These are phyloP conservation scores for Spilarctia lutea DNA, from an alignment of 2,888 invertebrate genomes.

Conservation along the genomic window DNA sequence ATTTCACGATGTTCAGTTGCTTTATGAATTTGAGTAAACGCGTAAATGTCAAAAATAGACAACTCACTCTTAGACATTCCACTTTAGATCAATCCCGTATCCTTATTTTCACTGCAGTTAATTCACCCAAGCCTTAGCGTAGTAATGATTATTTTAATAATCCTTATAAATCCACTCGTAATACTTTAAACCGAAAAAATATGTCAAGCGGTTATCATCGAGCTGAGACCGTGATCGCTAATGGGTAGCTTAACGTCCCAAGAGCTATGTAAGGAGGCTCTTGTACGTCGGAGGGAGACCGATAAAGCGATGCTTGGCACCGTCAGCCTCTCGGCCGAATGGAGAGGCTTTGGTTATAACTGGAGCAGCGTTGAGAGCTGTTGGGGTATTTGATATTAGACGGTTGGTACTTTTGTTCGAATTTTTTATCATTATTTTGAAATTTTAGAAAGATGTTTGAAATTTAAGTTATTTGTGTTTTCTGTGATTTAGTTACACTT, in stretches of 20 bases:
- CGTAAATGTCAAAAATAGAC: no score
- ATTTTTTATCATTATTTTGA: slow-evolving; percentile 1
- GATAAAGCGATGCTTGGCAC: slow-evolving; percentile 53
- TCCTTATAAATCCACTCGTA: not conserved
- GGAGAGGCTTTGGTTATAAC: slow-evolving; percentile 50
- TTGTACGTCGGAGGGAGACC: slow-evolving; percentile 20
- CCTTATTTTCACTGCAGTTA: not conserved
- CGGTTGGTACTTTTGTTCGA: not conserved
- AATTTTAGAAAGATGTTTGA: not conserved
- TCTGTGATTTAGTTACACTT: not conserved
- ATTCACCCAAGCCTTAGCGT: not conserved
- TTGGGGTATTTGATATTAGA: slow-evolving; percentile 26
- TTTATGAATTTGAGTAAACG: no score
- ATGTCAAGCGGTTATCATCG: slow-evolving; percentile 50
- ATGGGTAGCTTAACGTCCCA: slow-evolving; percentile 53
- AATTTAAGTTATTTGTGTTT: not conserved
- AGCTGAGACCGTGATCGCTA: slow-evolving; percentile 46
- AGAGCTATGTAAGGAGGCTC: slow-evolving; percentile 41
- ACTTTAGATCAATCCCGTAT: not conserved
- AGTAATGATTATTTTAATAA: not conserved
- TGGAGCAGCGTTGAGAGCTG: slow-evolving; percentile 42
- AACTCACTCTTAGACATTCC: not conserved
- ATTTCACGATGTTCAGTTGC: no score
- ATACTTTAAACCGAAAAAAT: slow-evolving; percentile 44
- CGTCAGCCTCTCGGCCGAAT: slow-evolving; percentile 49